Base-by-base conservation (phyloP, 2,113 vertebrate species). In the Rhinolophus sinicus region DNA sequence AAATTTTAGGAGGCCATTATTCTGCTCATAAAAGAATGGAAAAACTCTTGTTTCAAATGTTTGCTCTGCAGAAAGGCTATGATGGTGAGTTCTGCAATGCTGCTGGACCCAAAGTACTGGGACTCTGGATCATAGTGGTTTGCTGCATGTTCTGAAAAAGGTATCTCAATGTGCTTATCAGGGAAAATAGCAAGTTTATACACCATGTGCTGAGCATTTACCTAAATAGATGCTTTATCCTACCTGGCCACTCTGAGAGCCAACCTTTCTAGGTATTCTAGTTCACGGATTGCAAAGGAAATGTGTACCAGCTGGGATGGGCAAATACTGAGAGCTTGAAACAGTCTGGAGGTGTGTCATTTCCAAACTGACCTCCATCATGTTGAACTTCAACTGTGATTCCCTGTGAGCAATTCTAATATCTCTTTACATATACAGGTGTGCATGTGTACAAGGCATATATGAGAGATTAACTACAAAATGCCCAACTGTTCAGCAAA, bases 231-330 rank as follows among this genome's bases (percentile, higher is more conserved):
- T 70, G 28, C 33, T 97, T 8, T 16, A 65, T 22, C 50, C 44
- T 65, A 47, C 2, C 10, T 50, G 67, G 10, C 64, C n/a, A 54
- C 0, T 50, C 94, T 65, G 56, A 86, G 16, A 92, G 44, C 24
- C 90, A 96, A 60, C n/a, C 47, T 80, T 84, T 78, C 83, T 54
- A 84, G 87, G 67, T 26, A 85, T n/a, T 67, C 54, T 28, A 85
- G 11, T 83, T 95, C 33, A 65, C 11, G 75, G 58, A 92, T 26
- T 35, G 65, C 38, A 65, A 78, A 83, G 58, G n/a, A 81, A 94
- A 90, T 14, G n/a, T 8, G 13, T 18, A 67, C 35, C 73, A 83
- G 56, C 26, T 69, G 75, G 50, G 73, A 33, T 2, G 4, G 35
- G 33, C 22, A 86, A 92, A 78, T 54, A 86, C 10, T 18, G 33